These are phyloP conservation scores for Polietes domitor DNA, from an alignment of 2,888 invertebrate genomes.

Conservation along the genomic window DNA sequence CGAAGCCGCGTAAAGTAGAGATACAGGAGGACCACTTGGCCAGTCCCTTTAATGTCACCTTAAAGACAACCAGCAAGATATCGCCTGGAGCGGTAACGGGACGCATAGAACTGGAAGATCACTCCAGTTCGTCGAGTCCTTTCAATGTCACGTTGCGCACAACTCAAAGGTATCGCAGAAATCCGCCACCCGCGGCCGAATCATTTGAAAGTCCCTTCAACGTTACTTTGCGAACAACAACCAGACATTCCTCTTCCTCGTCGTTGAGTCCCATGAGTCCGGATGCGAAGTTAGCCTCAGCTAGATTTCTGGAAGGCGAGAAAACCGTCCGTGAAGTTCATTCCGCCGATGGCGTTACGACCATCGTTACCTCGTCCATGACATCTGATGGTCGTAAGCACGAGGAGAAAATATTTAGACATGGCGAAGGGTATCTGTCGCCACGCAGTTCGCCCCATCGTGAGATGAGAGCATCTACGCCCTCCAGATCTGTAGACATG, in stretches of 20 bases:
- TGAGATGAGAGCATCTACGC: slow-evolving; percentile 76
- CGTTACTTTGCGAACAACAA: slow-evolving; percentile 69
- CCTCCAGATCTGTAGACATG: slow-evolving; percentile 76
- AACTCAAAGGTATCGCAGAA: slow-evolving; percentile 62
- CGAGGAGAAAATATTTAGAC: slow-evolving; percentile 77
- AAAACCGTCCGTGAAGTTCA: slow-evolving; percentile 84
- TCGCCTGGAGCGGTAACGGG: slow-evolving; percentile 72
- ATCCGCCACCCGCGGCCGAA: slow-evolving; percentile 80
- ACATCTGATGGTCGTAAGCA: slow-evolving; percentile 76
- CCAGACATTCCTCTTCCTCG: slow-evolving; percentile 31
- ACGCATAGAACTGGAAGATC: slow-evolving; percentile 68
- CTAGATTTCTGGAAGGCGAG: slow-evolving; percentile 87
- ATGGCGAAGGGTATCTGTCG: slow-evolving; percentile 77
- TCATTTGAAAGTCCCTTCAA: slow-evolving; percentile 77
- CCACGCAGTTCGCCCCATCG: slow-evolving; percentile 73
- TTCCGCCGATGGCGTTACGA: slow-evolving; percentile 78
- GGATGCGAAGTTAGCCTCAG: slow-evolving; percentile 84
- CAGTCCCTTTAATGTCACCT: slow-evolving; percentile 80
- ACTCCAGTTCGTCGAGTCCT: slow-evolving; percentile 71
- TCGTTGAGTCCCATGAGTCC: slow-evolving; percentile 25
- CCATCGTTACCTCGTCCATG: slow-evolving; percentile 79
- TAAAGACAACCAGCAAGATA: slow-evolving; percentile 81
- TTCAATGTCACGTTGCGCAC: slow-evolving; percentile 75
- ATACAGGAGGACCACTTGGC: slow-evolving; percentile 73
- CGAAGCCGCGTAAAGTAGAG: slow-evolving; percentile 81